Percentiles rank a stretch among this genome's conserved stretches.
Conservation (phyloP, 2,888 invertebrate species). For the Xestoiulus laeticollis region DNA sequence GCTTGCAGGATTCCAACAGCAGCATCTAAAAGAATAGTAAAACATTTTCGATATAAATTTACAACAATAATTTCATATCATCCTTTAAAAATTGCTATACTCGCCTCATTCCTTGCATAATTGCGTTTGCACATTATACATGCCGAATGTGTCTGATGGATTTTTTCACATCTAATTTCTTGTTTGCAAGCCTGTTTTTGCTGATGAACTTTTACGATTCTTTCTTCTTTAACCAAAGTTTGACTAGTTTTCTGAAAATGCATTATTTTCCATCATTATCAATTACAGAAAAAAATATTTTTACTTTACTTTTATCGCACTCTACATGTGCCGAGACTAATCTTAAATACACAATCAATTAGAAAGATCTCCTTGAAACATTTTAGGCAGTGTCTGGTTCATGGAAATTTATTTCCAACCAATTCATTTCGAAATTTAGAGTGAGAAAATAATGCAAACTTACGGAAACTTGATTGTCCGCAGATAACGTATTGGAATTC, state of each 20-base stretch:
- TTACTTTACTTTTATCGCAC: neutral
- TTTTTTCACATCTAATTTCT: neutral
- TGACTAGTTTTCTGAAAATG: neutral
- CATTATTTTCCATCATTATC: neutral
- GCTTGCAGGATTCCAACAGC: neutral
- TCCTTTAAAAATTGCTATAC: neutral
- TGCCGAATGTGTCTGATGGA: neutral
- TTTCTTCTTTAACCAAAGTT: neutral
- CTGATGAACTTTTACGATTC: neutral
- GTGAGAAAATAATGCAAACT: neutral
- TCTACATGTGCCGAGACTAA: neutral
- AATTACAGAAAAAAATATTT: neutral
- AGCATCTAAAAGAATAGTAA: neutral
- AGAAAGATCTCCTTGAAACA: neutral
- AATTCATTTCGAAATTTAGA: neutral
- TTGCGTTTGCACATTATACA: neutral
- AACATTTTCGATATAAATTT: neutral
- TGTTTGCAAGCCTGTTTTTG: neutral
- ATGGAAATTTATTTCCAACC: neutral
- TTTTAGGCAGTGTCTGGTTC: neutral
- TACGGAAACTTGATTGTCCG: neutral
- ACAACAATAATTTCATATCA: neutral
- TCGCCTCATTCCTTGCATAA: neutral
- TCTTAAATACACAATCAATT: neutral
- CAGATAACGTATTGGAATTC: neutral